Conservation (phyloP, 2,113 vertebrate species). For the Chaetura pelagica region DNA sequence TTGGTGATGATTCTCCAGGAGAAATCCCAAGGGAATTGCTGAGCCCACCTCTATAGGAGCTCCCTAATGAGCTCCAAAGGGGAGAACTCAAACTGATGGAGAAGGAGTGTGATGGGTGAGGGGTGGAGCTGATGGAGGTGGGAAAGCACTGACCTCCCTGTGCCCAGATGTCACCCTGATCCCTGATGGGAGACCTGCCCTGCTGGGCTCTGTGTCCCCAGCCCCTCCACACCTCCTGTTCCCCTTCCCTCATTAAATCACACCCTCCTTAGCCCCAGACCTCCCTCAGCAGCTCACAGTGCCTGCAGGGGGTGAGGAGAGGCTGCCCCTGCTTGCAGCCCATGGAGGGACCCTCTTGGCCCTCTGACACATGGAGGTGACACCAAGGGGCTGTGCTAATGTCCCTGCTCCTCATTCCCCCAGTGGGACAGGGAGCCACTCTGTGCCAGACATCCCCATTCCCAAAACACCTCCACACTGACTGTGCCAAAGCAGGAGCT, state of each 20-base stretch:
- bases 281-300: background rate
- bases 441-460: background rate
- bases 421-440: accelerated
- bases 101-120: accelerated
- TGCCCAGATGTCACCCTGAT: no score
- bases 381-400: background rate
- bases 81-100: accelerated
- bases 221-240: accelerated
- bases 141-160: no score
- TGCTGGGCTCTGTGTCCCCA: background rate
- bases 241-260: background rate
- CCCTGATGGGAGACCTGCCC: no score
- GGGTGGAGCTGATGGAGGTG: no score
- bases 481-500: background rate
- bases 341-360: background rate
- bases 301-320: background rate
- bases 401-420: background rate
- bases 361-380: background rate
- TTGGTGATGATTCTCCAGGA: no score
- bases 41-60: background rate
- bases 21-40: background rate
- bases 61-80: background rate
- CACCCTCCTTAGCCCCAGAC: background rate
- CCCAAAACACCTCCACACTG: accelerated
- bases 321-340: background rate